Conservation (phyloP, 2,797 vertebrate species). For the Distichodus sexfasciatus region DNA sequence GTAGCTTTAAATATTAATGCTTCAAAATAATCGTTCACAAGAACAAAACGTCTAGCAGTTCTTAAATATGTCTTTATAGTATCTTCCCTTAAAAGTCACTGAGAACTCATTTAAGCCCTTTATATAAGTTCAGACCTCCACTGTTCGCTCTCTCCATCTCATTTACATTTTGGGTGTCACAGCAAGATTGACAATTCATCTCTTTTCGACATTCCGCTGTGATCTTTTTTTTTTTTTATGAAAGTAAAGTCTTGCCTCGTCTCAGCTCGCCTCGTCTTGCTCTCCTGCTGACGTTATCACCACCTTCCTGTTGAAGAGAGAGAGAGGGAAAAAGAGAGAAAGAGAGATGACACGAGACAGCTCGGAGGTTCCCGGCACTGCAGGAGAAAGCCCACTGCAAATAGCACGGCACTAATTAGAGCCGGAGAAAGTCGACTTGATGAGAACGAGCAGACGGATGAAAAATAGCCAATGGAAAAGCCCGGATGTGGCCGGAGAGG, state of each 20-base stretch:
- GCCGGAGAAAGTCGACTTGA: not conserved
- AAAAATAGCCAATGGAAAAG: not conserved
- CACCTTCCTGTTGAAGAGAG: conserved; percentile 26
- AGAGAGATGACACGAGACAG: too few relatives aligned
- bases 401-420: too few relatives aligned
- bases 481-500: conserved; percentile 20
- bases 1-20: too few relatives aligned
- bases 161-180: conserved; percentile 42
- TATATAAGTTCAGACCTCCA: not conserved
- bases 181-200: conserved; percentile 41
- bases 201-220: conserved; percentile 32
- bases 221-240: conserved; percentile 3
- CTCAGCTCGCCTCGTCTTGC: conserved; percentile 13
- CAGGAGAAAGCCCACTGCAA: too few relatives aligned
- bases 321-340: conserved; percentile 1
- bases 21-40: too few relatives aligned
- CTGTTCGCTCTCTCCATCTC: conserved; percentile 14
- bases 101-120: not conserved
- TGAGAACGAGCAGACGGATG: conserved; percentile 32
- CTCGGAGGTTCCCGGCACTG: conserved; percentile 4
- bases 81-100: too few relatives aligned
- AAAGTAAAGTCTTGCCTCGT: conserved; percentile 1
- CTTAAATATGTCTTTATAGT: too few relatives aligned
- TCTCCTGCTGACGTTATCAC: conserved; percentile 22
- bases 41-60: too few relatives aligned